Evolutionary conservation across 2,113 vertebrate genomes (phyloP).

Genomic region (Tretioscincus oriximinensis): DNA sequence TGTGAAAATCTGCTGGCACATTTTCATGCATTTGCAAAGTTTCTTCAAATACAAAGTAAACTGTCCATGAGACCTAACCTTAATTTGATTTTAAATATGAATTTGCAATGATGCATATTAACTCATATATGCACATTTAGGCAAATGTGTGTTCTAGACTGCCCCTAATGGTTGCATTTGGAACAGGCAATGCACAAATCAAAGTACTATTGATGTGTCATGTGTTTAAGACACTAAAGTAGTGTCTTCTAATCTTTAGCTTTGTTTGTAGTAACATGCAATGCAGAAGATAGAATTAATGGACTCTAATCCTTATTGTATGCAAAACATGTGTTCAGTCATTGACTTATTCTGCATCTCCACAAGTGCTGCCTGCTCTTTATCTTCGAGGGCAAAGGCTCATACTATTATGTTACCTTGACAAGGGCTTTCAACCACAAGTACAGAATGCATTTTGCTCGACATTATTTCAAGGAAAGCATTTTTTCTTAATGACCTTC

Average conservation of each 20-base stretch:
- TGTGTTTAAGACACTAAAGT: neutral
- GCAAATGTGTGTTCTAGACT: no score
- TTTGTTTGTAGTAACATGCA: neutral
- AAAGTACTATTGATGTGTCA: no score
- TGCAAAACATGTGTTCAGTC: neutral
- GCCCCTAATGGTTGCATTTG: no score
- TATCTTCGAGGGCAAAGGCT: neutral
- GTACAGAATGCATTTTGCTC: slow-evolving; percentile 32
- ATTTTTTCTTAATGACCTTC: slow-evolving; percentile 5
- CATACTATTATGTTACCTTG: slow-evolving; percentile 2
- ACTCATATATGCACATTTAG: no score
- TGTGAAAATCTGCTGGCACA: no score
- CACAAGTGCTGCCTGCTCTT: neutral
- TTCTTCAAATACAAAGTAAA: no score
- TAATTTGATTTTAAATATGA: no score
- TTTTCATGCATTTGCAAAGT: no score
- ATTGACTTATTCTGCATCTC: neutral
- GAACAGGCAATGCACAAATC: no score
- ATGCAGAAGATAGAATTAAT: neutral
- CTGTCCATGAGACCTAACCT: no score
- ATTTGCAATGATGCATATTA: no score
- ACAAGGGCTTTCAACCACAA: slow-evolving; percentile 6
- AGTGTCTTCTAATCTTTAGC: neutral
- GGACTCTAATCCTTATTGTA: neutral
- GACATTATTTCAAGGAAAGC: slow-evolving; percentile 31